Base-by-base conservation (phyloP, 1,140 invertebrate genomes). In the Mercenaria mercenaria region DNA sequence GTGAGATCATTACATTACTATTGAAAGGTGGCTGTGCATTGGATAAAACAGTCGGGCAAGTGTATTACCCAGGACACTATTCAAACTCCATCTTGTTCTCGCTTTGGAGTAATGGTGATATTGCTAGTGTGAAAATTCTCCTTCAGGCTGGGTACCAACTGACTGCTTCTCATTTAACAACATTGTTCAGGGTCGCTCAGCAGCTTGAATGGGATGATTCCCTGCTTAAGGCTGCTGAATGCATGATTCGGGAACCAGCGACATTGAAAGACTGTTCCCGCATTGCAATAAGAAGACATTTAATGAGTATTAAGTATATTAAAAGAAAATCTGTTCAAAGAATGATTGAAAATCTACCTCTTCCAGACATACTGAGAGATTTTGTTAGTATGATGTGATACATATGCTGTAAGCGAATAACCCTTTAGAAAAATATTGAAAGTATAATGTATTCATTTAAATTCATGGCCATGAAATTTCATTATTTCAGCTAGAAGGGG, bases 61-160 rank as follows among this genome's bases (percentile, higher is more conserved):
- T 86, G 20, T 91, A 86, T 43, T 89, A 81, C 37, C 64, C 76
- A 32, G 87, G 82, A 26, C 88, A 90, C 80, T 89, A 81, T 64
- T 85, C 83, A 37, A 91, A 91, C 64, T 87, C 88, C 41, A 59
- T 90, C 15, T 50, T 91, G 15, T 89, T 82, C 47, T 89, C 88
- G 1, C 34, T 91, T n/a, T 90, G 74, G 76, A 69, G 41, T 43
- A 74, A 86, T n/a, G 77, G 56, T 37, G 82, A 86, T 26, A 26
- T 90, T 6, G 67, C 50, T 1, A 91, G 86, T 88, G 72, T 91
- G 34, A 29, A 64, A 59, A 47, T 90, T 47, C 67, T 90, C 8
- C 10, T 86, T 4, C 61, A 89, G n/a, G 64, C 87, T 43, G 91
- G 91, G 10, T 91, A 89, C 47, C 41, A 39, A 32, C 29, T 88